Percentiles rank a stretch among this genome's conserved stretches.
These are phyloP conservation scores for Garrulus glandarius DNA, from an alignment of 2,797 vertebrate species.

Conservation along the genomic window DNA sequence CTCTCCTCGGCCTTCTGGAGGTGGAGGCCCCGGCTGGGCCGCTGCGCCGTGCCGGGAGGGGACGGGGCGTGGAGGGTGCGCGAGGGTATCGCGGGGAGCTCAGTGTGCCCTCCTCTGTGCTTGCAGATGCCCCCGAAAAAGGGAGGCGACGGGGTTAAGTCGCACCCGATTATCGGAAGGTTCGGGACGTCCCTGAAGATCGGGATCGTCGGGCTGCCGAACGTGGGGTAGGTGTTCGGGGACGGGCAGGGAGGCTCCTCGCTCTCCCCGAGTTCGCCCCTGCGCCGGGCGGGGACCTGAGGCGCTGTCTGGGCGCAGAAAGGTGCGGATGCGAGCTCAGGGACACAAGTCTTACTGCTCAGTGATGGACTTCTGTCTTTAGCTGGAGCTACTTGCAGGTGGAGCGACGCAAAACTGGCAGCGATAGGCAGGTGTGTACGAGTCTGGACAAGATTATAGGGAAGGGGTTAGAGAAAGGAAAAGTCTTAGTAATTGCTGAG, in stretches of 20 bases:
- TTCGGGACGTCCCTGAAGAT: constrained; percentile 97
- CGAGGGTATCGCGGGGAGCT: background rate
- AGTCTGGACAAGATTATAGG: background rate
- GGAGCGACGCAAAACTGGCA: background rate
- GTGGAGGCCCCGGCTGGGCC: background rate
- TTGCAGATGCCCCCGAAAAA: constrained; percentile 98
- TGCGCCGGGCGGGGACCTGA: rapidly evolving
- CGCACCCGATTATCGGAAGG: constrained; percentile 88
- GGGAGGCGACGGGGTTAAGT: constrained; percentile 86
- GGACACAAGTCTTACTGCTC: rapidly evolving
- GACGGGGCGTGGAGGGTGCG: background rate
- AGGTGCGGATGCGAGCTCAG: rapidly evolving
- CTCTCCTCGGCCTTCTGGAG: background rate
- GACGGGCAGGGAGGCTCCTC: background rate
- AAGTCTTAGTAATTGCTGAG: no score
- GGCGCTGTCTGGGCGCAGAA: rapidly evolving
- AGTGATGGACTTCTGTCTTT: rapidly evolving
- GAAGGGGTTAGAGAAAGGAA: background rate
- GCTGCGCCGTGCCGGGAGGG: background rate
- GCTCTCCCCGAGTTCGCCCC: background rate
- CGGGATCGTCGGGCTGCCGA: constrained; percentile 96
- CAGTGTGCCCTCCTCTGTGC: background rate
- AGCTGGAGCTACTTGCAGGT: background rate
- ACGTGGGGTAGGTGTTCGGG: constrained; percentile 87
- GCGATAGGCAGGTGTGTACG: background rate